A percentile compares a stretch with the other conserved stretches of the same genome.
Evolutionary conservation across 2,888 invertebrate genomes (phyloP).

Genomic region (Malacosoma neustria): DNA sequence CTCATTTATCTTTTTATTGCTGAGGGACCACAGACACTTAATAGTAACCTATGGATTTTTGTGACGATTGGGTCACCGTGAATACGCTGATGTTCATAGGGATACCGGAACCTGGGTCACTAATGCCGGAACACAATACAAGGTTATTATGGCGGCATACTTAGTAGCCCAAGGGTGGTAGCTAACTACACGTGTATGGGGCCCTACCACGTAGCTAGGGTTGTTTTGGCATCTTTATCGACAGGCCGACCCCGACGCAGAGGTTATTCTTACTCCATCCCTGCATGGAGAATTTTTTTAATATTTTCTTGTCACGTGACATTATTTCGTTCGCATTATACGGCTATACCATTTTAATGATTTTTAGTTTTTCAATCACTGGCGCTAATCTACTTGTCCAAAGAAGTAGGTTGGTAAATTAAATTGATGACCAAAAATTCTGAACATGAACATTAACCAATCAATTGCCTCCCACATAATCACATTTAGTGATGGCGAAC

Average conservation of each 20-base stretch:
- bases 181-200: background rate
- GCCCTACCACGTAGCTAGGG: no score
- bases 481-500: background rate
- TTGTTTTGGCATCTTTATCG: background rate
- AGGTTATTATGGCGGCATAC: background rate
- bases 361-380: background rate
- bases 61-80: background rate
- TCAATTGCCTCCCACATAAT: constrained; percentile 1
- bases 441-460: background rate
- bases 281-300: no score
- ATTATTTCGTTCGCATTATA: no score
- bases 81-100: background rate
- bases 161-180: background rate
- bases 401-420: background rate
- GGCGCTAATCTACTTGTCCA: background rate
- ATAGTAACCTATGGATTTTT: background rate
- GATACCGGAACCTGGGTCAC: background rate
- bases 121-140: background rate
- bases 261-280: background rate
- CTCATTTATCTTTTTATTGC: no score
- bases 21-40: no score
- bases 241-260: background rate
- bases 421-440: background rate
- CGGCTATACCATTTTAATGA: background rate
- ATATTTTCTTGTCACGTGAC: no score